These are phyloP conservation scores for Apantesis nais DNA, from an alignment of 2,888 invertebrate genomes.

Conservation along the genomic window DNA sequence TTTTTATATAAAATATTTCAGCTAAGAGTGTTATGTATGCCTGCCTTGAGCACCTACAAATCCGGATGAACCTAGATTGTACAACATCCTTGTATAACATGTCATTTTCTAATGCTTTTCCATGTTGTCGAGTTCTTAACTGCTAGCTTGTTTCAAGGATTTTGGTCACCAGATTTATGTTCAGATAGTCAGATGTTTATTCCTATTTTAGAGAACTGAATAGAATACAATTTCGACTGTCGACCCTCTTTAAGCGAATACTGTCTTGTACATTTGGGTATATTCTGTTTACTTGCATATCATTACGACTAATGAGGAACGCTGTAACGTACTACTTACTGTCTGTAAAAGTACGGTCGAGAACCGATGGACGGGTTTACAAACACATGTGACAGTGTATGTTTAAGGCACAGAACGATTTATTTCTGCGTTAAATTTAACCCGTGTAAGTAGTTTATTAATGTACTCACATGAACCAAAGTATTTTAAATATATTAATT, in stretches of 20 bases:
- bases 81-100: not conserved
- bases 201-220: not conserved
- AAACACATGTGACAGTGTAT: slow-evolving; percentile 28
- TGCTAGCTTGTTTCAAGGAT: not conserved
- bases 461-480: slow-evolving; percentile 76
- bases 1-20: not conserved
- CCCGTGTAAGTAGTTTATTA: slow-evolving; percentile 46
- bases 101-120: not conserved
- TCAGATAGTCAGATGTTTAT: not conserved
- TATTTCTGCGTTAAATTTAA: slow-evolving; percentile 36
- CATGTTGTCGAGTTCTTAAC: not conserved
- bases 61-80: not conserved
- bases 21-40: not conserved
- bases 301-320: slow-evolving; percentile 13
- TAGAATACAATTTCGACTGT: not conserved
- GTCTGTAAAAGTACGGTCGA: slow-evolving; percentile 6
- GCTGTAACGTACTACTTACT: slow-evolving; percentile 25
- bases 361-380: slow-evolving; percentile 33
- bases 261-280: slow-evolving; percentile 1
- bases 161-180: not conserved
- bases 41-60: not conserved
- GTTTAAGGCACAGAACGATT: slow-evolving; percentile 34
- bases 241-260: not conserved
- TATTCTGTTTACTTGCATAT: not conserved
- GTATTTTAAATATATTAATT: slow-evolving; percentile 64